Evolutionary conservation across 2,797 vertebrate genomes (phyloP).

Genomic region (Gymnothorax javanicus): DNA sequence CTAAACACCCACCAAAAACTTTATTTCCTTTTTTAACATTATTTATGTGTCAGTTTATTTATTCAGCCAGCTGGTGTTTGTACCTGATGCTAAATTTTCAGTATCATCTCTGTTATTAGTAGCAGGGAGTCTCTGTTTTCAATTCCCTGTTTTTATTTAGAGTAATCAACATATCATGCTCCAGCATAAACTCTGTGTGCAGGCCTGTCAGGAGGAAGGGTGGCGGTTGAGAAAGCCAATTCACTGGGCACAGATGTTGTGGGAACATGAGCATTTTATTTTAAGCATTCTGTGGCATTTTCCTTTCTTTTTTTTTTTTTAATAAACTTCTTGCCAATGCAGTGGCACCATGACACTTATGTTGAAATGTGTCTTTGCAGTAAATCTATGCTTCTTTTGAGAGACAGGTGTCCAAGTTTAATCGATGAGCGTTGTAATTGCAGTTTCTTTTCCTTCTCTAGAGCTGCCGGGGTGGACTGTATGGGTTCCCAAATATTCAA

Average conservation of each 20-base stretch:
- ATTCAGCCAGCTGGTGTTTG: neutral
- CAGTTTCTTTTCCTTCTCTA: neutral
- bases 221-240: neutral
- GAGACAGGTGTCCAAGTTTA: neutral
- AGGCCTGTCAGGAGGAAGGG: neutral
- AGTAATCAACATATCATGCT: slow-evolving; percentile 1
- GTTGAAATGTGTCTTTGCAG: neutral
- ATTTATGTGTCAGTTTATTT: too few relatives aligned
- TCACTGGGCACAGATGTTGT: slow-evolving; percentile 2
- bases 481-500: neutral
- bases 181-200: neutral
- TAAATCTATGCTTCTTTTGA: neutral
- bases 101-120: neutral
- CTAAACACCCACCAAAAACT: too few relatives aligned
- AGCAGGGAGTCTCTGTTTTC: neutral
- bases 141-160: neutral
- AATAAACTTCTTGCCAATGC: neutral
- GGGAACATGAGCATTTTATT: neutral
- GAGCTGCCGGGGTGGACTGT: neutral
- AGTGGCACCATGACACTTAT: neutral
- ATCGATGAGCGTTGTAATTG: neutral
- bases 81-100: neutral
- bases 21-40: too few relatives aligned
- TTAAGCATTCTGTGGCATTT: neutral
- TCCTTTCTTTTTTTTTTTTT: neutral